phyloP scores from a whole-genome alignment of 2,888 invertebrate genomes.

The Xestia rhomboidea region DNA sequence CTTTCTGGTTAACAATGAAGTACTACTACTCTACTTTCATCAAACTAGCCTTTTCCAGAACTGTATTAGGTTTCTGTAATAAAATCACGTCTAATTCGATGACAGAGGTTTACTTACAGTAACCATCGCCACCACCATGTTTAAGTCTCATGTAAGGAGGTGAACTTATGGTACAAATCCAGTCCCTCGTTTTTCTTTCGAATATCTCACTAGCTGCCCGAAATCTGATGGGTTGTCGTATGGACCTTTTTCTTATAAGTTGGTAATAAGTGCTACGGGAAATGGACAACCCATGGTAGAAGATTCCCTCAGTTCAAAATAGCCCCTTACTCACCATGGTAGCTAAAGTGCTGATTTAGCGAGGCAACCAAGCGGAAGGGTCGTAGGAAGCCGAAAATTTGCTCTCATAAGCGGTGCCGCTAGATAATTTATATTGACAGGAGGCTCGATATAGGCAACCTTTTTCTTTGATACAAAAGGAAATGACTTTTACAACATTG shows the following conservation, averaged over 20 bases:
- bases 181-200: neutral
- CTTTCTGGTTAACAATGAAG: conserved; percentile 19
- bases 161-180: neutral
- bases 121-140: neutral
- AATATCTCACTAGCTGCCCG: neutral
- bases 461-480: conserved; percentile 28
- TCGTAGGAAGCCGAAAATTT: conserved; percentile 34
- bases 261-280: neutral
- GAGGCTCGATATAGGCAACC: neutral
- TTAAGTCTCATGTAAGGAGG: neutral
- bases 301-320: neutral
- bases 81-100: neutral
- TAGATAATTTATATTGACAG: conserved; percentile 38
- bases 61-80: neutral
- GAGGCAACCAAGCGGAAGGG: conserved; percentile 39
- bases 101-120: neutral
- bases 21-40: neutral
- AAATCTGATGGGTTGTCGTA: neutral
- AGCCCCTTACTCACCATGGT: conserved; percentile 15
- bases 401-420: conserved; percentile 36
- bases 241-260: neutral
- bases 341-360: conserved; percentile 38
- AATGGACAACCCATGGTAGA: neutral
- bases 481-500: neutral
- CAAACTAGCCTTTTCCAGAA: neutral